Evolutionary conservation across 1,140 invertebrate species (phyloP).

Genomic region (Ceratoteleas bidentatus): DNA sequence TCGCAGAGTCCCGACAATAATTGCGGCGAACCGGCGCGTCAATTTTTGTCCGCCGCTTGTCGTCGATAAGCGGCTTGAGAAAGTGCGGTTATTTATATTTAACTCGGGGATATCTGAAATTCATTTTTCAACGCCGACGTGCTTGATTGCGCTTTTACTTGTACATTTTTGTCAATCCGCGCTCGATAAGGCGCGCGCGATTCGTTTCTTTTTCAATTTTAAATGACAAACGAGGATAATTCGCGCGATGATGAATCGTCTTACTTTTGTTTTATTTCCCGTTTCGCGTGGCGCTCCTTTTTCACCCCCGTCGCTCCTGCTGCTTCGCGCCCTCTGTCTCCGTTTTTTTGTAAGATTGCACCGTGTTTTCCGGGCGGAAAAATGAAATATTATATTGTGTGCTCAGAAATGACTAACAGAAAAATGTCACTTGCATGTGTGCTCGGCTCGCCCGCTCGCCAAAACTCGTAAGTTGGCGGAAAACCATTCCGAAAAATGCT

Average conservation of each 20-base stretch:
- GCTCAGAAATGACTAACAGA: constrained; percentile 64
- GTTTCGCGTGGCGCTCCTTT: constrained; percentile 19
- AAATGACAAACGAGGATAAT: constrained; percentile 66
- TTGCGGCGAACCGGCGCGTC: neutral
- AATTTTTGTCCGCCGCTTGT: constrained; percentile 24
- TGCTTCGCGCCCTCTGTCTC: constrained; percentile 16
- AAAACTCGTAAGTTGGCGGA: constrained; percentile 65
- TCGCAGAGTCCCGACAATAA: neutral
- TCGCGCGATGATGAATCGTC: constrained; percentile 51
- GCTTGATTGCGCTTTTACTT: constrained; percentile 54
- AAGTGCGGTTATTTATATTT: constrained; percentile 35
- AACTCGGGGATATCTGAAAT: constrained; percentile 44
- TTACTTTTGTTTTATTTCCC: constrained; percentile 50
- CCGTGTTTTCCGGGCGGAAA: constrained; percentile 56
- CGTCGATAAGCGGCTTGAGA: constrained; percentile 24
- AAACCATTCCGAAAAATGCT: constrained; percentile 67
- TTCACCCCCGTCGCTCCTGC: neutral
- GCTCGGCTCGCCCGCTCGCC: constrained; percentile 48
- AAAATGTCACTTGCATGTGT: constrained; percentile 66
- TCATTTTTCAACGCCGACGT: constrained; percentile 42
- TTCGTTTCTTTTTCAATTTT: constrained; percentile 57
- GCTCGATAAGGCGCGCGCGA: constrained; percentile 30
- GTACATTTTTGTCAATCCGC: constrained; percentile 54
- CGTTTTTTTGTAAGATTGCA: constrained; percentile 51
- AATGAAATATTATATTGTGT: constrained; percentile 67